Base-by-base conservation (phyloP, 2,888 invertebrate species). In the Corbicula japonica region DNA sequence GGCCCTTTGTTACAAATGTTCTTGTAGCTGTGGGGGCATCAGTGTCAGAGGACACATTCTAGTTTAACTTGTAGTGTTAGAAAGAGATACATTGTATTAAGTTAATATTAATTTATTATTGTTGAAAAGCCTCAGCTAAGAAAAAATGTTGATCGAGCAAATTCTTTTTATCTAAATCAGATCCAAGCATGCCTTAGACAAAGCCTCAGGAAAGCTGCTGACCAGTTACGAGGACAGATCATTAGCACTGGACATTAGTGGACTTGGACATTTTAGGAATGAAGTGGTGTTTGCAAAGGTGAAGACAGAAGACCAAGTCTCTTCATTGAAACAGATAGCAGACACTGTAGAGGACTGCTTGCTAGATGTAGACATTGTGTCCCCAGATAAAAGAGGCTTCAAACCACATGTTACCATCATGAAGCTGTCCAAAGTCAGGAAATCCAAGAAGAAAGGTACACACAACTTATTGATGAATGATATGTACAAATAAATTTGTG, bases 371-470 rank as follows among this genome's bases (percentile, higher is more conserved):
- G 81, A 69, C 12, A 54, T 85, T 26, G 62, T 84, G 1, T 75
- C 81, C 2, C 66, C 76, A 21, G 88, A 88, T 50, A 61, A 74
- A 12, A 77, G 63, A 41, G 73, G 75, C 15, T 87, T 88, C 61
- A 88, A 84, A 60, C 86, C 88, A 12, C 88, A 88, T 41, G 66
- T 85, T 15, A 88, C 88, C 18, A 52, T 88, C 23, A 84, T 87
- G 81, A 88, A 88, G 58, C 44, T 88, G 52, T 86, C 85, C 26
- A 81, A 72, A 63, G 80, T 66, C 12, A 80, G 44, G 28, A 66
- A 60, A 15, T 56, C 71, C 18, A 68, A 72, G 26, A 68, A 70
- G 65, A 84, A 79, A 74, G 83, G 85, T 85, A n/a, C n/a, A n/a
- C n/a, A n/a, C n/a, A n/a, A n/a, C n/a, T n/a, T n/a, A n/a, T n/a